Conservation (phyloP, 2,888 invertebrate genomes). For the Cephus spinipes region DNA sequence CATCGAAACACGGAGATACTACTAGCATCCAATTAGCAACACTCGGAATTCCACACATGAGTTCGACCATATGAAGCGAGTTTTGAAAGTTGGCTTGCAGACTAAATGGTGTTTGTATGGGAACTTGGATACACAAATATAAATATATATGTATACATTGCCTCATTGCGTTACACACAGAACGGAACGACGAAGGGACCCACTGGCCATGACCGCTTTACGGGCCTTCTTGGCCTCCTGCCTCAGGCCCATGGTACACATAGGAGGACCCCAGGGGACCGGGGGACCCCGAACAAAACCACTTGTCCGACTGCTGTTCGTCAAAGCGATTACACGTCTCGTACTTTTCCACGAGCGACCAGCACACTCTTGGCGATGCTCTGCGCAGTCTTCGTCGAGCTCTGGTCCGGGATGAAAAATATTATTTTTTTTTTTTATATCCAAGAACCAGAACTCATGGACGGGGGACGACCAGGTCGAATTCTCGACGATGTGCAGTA, state of each 20-base stretch:
- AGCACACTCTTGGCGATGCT: not conserved
- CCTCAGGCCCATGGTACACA: not conserved
- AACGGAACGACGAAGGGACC: not conserved
- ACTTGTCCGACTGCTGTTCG: not conserved
- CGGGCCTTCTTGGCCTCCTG: not conserved
- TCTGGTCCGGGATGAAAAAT: not conserved
- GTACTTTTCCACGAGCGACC: not conserved
- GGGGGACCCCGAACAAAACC: not conserved
- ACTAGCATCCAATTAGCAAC: not conserved
- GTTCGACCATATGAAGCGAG: not conserved
- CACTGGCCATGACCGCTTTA: constrained; percentile 4
- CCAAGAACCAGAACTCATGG: not conserved
- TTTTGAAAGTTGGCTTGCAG: not conserved
- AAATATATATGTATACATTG: not conserved
- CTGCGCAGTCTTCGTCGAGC: not conserved
- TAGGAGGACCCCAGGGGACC: not conserved
- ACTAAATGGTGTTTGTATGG: not conserved
- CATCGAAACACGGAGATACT: not conserved
- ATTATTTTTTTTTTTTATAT: not conserved
- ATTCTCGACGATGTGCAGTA: not conserved
- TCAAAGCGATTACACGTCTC: not conserved
- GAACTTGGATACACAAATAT: not conserved
- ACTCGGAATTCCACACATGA: not conserved
- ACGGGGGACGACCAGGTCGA: not conserved
- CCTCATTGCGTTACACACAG: not conserved